These are phyloP conservation scores for Chauna torquata DNA, from an alignment of 2,113 vertebrate genomes.

Conservation along the genomic window DNA sequence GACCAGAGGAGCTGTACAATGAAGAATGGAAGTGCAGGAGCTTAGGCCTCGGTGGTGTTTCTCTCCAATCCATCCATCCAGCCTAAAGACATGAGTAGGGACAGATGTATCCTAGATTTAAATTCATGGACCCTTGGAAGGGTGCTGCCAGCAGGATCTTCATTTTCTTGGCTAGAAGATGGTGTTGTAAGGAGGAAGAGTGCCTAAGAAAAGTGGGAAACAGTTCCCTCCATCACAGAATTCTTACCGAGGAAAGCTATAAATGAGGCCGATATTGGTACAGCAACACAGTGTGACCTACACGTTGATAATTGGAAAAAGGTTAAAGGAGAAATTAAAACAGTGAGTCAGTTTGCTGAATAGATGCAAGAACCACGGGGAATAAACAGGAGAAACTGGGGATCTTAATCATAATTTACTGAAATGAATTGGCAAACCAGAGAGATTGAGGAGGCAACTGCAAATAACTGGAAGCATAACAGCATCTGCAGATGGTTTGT, in stretches of 20 bases:
- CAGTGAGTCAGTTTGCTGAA: background rate
- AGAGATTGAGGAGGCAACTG: background rate
- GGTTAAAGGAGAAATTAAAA: background rate
- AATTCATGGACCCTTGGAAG: background rate
- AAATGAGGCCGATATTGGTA: background rate
- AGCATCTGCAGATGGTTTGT: background rate
- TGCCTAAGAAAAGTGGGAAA: background rate
- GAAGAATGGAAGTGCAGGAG: background rate
- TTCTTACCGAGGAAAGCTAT: background rate
- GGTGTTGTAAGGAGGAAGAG: background rate
- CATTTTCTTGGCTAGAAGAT: background rate
- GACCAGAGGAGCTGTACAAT: background rate
- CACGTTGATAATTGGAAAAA: background rate
- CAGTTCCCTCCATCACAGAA: background rate
- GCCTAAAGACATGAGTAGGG: no score
- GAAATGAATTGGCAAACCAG: background rate
- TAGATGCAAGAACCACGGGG: background rate
- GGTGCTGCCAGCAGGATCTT: background rate
- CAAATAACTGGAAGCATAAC: background rate
- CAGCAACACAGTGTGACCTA: background rate
- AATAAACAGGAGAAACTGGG: background rate
- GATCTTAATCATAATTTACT: background rate
- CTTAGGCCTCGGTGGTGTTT: background rate
- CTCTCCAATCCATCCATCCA: background rate
- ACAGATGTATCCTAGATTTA: background rate